Conservation (phyloP, 2,113 vertebrate genomes). For the Sylvia atricapilla region DNA sequence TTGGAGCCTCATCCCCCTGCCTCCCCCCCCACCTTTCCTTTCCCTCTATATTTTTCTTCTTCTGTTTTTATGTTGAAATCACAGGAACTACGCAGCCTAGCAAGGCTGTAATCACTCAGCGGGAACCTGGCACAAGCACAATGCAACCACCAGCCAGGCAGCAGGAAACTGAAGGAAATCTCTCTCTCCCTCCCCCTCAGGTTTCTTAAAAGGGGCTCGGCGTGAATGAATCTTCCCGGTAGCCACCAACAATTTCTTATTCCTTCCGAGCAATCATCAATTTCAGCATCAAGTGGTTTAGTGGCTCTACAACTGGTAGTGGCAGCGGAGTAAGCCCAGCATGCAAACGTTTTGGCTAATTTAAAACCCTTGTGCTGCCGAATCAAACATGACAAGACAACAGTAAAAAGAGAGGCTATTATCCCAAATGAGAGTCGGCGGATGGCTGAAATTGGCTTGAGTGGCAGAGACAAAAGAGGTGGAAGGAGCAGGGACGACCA, state of each 20-base stretch:
- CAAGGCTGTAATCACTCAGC: conserved; percentile 67
- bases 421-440: conserved; percentile 70
- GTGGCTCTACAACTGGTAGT: conserved; percentile 48
- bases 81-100: conserved; percentile 62
- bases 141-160: conserved; percentile 40
- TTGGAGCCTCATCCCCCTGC: not conserved
- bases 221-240: conserved; percentile 53
- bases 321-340: conserved; percentile 66
- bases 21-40: not conserved
- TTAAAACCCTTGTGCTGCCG: conserved; percentile 74
- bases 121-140: conserved; percentile 50
- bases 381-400: conserved; percentile 77
- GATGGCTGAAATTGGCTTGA: conserved; percentile 70
- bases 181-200: conserved; percentile 23
- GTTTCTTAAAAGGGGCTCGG: conserved; percentile 56
- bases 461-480: conserved; percentile 69
- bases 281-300: conserved; percentile 72
- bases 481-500: conserved; percentile 32
- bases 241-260: conserved; percentile 66
- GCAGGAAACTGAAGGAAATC: conserved; percentile 48
- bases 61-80: conserved; percentile 66
- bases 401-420: conserved; percentile 75
- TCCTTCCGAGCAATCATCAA: conserved; percentile 72
- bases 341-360: conserved; percentile 74
- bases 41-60: conserved; percentile 5